Conservation (phyloP, 2,888 invertebrate species). For the Drosophila formosana region DNA sequence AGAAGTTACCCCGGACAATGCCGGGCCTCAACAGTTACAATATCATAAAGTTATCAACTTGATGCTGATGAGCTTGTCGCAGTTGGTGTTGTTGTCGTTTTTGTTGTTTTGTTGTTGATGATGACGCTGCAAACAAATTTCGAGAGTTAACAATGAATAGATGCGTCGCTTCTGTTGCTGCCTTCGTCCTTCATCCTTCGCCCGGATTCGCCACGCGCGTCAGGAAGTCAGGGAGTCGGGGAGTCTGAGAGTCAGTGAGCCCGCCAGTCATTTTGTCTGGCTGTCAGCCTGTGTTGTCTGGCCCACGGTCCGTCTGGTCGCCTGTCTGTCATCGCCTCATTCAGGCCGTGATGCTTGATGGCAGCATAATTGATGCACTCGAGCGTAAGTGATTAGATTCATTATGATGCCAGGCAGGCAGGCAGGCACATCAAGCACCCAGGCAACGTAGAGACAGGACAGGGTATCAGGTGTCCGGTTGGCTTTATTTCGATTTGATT, state of each 20-base stretch:
- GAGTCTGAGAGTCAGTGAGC: conserved; percentile 50
- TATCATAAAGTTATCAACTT: conserved; percentile 73
- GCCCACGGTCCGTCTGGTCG: conserved; percentile 35
- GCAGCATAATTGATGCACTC: conserved; percentile 85
- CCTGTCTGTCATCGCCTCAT: conserved; percentile 48
- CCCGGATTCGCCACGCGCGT: conserved; percentile 64
- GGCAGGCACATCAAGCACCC: conserved; percentile 68
- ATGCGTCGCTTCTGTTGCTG: conserved; percentile 69
- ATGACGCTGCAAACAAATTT: conserved; percentile 84
- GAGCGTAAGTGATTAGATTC: conserved; percentile 85
- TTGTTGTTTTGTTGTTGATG: conserved; percentile 63
- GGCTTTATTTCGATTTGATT: conserved; percentile 6
- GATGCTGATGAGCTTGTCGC: conserved; percentile 66
- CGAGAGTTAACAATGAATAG: conserved; percentile 71
- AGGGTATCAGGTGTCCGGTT: conserved; percentile 30
- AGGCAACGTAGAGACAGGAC: conserved; percentile 3
- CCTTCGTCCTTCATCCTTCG: conserved; percentile 19
- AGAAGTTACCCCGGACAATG: not conserved
- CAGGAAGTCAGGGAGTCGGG: conserved; percentile 38
- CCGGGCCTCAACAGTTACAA: not conserved
- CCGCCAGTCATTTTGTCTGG: conserved; percentile 73
- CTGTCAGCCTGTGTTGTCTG: conserved; percentile 42
- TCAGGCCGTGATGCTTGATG: conserved; percentile 76
- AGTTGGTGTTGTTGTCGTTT: conserved; percentile 57
- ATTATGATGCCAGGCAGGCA: conserved; percentile 80